Percentiles rank a stretch among this genome's conserved stretches.
phyloP scores from a whole-genome alignment of 2,888 invertebrate species.

The Cordilura impudica region DNA sequence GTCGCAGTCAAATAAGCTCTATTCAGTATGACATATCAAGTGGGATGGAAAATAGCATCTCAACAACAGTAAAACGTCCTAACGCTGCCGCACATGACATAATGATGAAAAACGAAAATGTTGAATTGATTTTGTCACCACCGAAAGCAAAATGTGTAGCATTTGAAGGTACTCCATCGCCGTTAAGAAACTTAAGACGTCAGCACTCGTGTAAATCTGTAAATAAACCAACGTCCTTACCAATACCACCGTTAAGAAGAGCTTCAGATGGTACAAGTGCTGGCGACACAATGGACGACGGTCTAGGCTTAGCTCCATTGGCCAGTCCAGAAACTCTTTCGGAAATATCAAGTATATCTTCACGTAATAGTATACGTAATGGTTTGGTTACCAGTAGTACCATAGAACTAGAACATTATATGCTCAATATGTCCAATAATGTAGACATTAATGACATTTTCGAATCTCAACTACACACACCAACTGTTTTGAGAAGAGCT shows the following conservation, averaged over 20 bases:
- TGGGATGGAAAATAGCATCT: constrained; percentile 74
- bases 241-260: constrained; percentile 70
- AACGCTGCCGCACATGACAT: constrained; percentile 66
- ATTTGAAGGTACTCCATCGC: constrained; percentile 68
- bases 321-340: constrained; percentile 91
- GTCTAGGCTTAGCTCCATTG: constrained; percentile 86
- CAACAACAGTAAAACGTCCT: constrained; percentile 73
- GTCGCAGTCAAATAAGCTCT: constrained; percentile 77
- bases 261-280: constrained; percentile 73
- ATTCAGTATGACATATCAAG: constrained; percentile 78
- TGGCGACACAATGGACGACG: constrained; percentile 81
- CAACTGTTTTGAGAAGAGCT: constrained; percentile 82
- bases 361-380: constrained; percentile 82
- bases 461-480: constrained; percentile 79
- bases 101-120: not conserved
- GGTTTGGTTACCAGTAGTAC: constrained; percentile 77
- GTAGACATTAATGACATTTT: constrained; percentile 70
- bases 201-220: constrained; percentile 71
- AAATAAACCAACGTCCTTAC: constrained; percentile 71
- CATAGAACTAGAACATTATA: constrained; percentile 75
- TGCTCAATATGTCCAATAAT: constrained; percentile 70
- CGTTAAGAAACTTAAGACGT: constrained; percentile 67
- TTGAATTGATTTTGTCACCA: constrained; percentile 60
- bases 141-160: constrained; percentile 73
- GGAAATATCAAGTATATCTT: constrained; percentile 88